Percentiles rank a stretch among this genome's conserved stretches.
These are phyloP conservation scores for Symphodus melops DNA, from an alignment of 2,113 vertebrate genomes.

Conservation along the genomic window DNA sequence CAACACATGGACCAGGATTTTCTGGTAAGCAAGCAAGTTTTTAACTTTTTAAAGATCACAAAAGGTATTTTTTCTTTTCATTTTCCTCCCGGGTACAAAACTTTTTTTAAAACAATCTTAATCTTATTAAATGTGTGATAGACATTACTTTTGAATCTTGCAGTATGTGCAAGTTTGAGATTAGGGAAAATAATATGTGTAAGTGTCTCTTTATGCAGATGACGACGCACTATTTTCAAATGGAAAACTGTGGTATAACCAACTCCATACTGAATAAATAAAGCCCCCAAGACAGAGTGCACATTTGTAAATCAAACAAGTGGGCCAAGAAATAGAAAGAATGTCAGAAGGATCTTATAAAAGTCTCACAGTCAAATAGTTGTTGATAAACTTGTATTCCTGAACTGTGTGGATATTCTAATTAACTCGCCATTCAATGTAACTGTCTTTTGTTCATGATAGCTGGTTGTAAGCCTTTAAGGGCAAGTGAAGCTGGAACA, in stretches of 20 bases:
- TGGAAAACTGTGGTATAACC: no score
- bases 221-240: no score
- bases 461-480: background rate
- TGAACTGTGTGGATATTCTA: background rate
- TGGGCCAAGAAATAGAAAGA: background rate
- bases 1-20: no score
- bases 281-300: background rate
- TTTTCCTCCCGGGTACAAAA: no score
- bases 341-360: background rate
- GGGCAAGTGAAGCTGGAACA: slow-evolving; percentile 2
- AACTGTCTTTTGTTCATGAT: slow-evolving; percentile 1
- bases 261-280: background rate
- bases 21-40: no score
- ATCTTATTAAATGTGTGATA: no score
- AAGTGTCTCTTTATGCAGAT: background rate
- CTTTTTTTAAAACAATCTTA: no score
- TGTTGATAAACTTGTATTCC: background rate
- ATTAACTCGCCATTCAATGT: background rate
- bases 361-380: background rate
- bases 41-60: no score
- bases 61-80: no score
- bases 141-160: no score
- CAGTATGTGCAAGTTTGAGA: no score
- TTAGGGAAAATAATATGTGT: no score
- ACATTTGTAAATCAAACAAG: background rate